Evolutionary conservation across 2,113 vertebrate species (phyloP).

Genomic region (Falco punctatus): DNA sequence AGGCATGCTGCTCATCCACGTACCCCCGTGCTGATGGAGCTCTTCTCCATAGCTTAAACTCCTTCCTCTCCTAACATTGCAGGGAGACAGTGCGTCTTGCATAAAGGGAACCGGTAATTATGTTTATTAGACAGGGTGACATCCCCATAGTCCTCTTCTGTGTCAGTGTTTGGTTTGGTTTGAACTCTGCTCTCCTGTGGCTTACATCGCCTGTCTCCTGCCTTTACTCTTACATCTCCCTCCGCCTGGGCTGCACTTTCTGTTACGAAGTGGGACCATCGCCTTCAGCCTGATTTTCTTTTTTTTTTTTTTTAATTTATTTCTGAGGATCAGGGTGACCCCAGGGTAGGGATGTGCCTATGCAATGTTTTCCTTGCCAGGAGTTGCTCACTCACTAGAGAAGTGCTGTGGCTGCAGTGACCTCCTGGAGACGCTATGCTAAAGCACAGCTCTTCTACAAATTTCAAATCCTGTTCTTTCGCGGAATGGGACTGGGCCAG

Average conservation of each 20-base stretch:
- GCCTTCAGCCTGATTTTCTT: neutral
- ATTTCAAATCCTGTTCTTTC: neutral
- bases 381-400: neutral
- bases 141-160: neutral
- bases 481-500: neutral
- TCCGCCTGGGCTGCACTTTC: neutral
- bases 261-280: neutral
- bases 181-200: neutral
- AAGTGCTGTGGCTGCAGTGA: neutral
- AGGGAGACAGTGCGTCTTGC: neutral
- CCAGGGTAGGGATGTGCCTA: neutral
- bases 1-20: neutral
- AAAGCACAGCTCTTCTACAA: neutral
- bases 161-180: neutral
- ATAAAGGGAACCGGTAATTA: neutral
- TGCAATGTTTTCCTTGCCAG: neutral
- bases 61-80: neutral
- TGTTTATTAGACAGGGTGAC: neutral
- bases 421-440: neutral
- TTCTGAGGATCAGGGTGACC: neutral
- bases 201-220: accelerated
- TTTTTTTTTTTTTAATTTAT: too few relatives aligned
- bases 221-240: neutral
- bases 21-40: neutral
- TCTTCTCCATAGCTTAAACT: neutral